Conservation (phyloP, 1,140 invertebrate species). For the Drosophila pruinosa region DNA sequence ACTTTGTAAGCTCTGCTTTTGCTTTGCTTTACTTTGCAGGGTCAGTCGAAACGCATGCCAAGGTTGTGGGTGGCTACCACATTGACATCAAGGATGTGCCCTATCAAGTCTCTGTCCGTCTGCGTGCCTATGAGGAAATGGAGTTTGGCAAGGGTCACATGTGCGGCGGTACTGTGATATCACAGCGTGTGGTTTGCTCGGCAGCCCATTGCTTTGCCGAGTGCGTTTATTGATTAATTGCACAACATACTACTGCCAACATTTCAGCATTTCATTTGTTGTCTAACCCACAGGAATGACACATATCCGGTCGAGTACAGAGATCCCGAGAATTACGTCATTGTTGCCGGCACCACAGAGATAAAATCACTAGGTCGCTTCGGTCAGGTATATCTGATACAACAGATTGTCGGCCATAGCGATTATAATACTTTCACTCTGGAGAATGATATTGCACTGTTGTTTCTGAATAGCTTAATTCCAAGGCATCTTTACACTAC, state of each 20-base stretch:
- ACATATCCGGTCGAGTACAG: not conserved
- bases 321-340: slow-evolving; percentile 13
- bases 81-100: slow-evolving; percentile 35
- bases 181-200: slow-evolving; percentile 47
- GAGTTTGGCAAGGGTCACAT: slow-evolving; percentile 40
- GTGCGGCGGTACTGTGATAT: slow-evolving; percentile 55
- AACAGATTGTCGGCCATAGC: slow-evolving; percentile 40
- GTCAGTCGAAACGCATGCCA: slow-evolving; percentile 15
- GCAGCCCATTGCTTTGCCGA: slow-evolving; percentile 61
- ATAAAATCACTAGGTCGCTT: not conserved
- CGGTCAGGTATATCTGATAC: slow-evolving; percentile 33
- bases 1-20: no score
- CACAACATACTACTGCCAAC: not conserved
- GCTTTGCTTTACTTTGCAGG: not conserved
- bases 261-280: not conserved
- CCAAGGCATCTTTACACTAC: not conserved
- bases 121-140: slow-evolving; percentile 20
- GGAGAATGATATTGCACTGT: slow-evolving; percentile 57
- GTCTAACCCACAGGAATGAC: slow-evolving; percentile 15
- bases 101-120: slow-evolving; percentile 49
- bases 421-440: slow-evolving; percentile 15
- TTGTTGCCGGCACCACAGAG: slow-evolving; percentile 40
- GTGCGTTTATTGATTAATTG: slow-evolving; percentile 36
- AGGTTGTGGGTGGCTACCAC: slow-evolving; percentile 54
- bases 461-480: slow-evolving; percentile 48